These are phyloP conservation scores for Dicyrtoma fusca DNA, from an alignment of 2,888 invertebrate species.

Conservation along the genomic window DNA sequence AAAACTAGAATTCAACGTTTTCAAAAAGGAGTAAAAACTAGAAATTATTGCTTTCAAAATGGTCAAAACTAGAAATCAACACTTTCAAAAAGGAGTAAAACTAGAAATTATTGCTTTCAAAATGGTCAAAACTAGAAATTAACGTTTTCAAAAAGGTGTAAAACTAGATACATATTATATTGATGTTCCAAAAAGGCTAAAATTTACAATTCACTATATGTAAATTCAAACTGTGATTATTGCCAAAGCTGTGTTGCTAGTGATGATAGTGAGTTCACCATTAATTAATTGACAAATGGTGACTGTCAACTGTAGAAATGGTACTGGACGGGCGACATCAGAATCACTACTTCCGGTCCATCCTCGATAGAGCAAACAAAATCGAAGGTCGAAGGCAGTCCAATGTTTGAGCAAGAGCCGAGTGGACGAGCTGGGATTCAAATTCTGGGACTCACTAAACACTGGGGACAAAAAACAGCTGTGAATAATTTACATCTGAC, in stretches of 20 bases:
- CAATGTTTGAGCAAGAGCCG: conserved; percentile 60
- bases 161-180: no score
- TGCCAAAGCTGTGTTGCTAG: neutral
- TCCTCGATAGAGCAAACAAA: neutral
- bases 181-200: no score
- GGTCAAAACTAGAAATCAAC: no score
- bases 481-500: conserved; percentile 73
- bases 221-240: neutral
- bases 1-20: no score
- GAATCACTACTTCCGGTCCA: neutral
- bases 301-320: conserved; percentile 58
- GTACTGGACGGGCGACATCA: conserved; percentile 57
- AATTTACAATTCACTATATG: no score
- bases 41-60: no score
- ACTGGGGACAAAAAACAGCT: conserved; percentile 62
- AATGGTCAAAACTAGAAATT: no score
- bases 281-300: neutral
- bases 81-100: no score
- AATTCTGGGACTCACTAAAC: conserved; percentile 58
- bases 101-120: no score
- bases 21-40: no score
- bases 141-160: no score
- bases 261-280: no score
- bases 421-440: conserved; percentile 59
- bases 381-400: neutral